phyloP scores from a whole-genome alignment of 2,797 vertebrate genomes.

The Gymnothorax reevesii region DNA sequence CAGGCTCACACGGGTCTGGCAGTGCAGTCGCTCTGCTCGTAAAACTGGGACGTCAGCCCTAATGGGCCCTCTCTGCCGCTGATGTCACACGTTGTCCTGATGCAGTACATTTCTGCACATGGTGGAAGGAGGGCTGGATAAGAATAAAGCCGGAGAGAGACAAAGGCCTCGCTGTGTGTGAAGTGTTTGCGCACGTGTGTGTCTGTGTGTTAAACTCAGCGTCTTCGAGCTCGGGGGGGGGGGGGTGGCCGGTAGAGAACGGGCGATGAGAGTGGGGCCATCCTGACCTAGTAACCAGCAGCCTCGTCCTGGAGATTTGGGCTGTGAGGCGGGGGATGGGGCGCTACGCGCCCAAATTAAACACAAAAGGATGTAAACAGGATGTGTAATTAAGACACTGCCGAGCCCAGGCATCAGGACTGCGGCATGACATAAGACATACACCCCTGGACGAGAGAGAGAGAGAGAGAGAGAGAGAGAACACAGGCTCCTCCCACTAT shows the following conservation, averaged over 20 bases:
- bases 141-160: not conserved
- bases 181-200: not conserved
- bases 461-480: not conserved
- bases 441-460: constrained; percentile 32
- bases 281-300: constrained; percentile 50
- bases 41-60: not conserved
- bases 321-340: constrained; percentile 47
- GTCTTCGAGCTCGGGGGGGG: not conserved
- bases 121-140: not conserved
- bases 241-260: constrained; percentile 53
- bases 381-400: constrained; percentile 77
- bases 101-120: not conserved
- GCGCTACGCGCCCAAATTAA: constrained; percentile 72
- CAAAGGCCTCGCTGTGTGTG: constrained; percentile 1
- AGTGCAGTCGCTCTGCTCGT: not conserved
- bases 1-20: not conserved
- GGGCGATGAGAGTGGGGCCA: constrained; percentile 35
- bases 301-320: constrained; percentile 42
- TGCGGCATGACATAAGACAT: constrained; percentile 62
- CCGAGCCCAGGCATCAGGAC: constrained; percentile 68
- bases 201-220: not conserved
- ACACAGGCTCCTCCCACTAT: constrained; percentile 13
- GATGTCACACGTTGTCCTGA: not conserved
- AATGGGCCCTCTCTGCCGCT: not conserved
- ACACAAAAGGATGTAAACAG: constrained; percentile 83